Conservation (phyloP, 2,797 vertebrate genomes). For the Pitangus sulphuratus region DNA sequence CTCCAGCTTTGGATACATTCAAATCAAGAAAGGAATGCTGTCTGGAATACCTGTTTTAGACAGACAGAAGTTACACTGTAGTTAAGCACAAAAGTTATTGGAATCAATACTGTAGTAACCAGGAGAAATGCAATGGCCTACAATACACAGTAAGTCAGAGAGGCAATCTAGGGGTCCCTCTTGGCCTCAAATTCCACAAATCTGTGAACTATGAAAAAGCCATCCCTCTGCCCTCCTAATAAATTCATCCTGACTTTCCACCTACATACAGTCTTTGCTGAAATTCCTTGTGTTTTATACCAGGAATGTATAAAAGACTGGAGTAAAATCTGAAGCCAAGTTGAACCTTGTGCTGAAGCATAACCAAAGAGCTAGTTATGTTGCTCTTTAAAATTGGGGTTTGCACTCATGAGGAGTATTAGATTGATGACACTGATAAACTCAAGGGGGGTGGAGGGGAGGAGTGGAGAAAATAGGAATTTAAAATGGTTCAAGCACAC, state of each 20-base stretch:
- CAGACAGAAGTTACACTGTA: background rate
- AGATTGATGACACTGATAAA: conserved; percentile 3
- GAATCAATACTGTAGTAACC: background rate
- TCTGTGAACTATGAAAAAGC: background rate
- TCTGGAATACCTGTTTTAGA: background rate
- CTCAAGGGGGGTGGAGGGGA: background rate
- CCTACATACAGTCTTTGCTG: background rate
- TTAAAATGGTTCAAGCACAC: background rate
- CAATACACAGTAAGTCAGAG: fast-evolving
- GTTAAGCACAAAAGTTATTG: background rate
- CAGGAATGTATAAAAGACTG: background rate
- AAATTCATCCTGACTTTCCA: background rate
- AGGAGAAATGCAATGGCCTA: background rate
- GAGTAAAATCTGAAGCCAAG: background rate
- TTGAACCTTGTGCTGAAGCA: background rate
- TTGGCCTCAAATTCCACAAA: background rate
- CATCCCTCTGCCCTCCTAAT: background rate
- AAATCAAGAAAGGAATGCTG: background rate
- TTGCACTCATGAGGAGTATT: background rate
- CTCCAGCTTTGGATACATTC: background rate
- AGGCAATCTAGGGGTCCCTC: background rate
- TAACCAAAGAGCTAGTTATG: background rate
- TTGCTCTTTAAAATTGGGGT: background rate
- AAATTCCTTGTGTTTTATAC: background rate
- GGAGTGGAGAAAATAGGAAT: background rate